Conservation (phyloP, 2,888 invertebrate species). For the Drosophila mulleri region DNA sequence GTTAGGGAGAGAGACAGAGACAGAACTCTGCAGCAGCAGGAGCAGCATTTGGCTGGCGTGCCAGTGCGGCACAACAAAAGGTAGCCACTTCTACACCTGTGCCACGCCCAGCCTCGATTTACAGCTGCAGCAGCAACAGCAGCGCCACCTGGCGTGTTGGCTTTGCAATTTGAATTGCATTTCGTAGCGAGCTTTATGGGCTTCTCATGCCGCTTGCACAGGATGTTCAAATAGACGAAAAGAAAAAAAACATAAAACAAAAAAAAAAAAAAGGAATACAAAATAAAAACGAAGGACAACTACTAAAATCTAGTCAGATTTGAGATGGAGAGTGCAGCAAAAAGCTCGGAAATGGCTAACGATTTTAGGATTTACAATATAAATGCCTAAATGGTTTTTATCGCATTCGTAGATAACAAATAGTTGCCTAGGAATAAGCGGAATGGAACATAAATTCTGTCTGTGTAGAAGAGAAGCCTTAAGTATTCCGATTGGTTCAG, state of each 20-base stretch:
- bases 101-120: conserved; percentile 45
- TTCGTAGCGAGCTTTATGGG: conserved; percentile 22
- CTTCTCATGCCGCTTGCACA: conserved; percentile 18
- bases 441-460: neutral
- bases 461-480: too few relatives aligned
- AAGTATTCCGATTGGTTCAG: neutral
- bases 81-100: conserved; percentile 34
- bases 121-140: conserved; percentile 23
- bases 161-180: conserved; percentile 36
- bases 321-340: neutral
- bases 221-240: conserved; percentile 7
- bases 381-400: conserved; percentile 2
- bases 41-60: conserved; percentile 35
- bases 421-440: neutral
- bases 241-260: neutral
- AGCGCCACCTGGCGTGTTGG: conserved; percentile 34
- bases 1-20: too few relatives aligned
- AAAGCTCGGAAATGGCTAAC: conserved; percentile 8
- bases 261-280: too few relatives aligned
- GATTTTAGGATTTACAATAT: neutral
- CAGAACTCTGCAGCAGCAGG: neutral
- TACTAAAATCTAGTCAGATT: conserved; percentile 12
- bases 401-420: neutral
- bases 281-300: neutral
- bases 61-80: conserved; percentile 35